A percentile compares a stretch with the other conserved stretches of the same genome.
phyloP scores from a whole-genome alignment of 2,113 vertebrate genomes.

The Herpetotheres cachinnans region DNA sequence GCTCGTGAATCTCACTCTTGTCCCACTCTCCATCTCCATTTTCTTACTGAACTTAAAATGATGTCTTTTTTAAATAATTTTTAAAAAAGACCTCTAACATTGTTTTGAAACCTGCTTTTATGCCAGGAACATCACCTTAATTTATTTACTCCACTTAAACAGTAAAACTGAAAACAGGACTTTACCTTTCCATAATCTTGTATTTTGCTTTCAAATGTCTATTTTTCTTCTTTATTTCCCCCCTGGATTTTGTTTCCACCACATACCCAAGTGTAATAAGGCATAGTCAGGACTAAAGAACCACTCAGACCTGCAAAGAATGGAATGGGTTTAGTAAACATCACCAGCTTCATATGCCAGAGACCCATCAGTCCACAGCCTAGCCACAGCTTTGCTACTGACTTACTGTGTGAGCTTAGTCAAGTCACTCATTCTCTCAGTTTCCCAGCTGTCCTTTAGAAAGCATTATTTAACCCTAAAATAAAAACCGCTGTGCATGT shows the following conservation, averaged over 20 bases:
- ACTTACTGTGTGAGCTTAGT: background rate
- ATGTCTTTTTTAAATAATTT: background rate
- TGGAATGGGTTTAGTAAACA: background rate
- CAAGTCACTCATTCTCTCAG: background rate
- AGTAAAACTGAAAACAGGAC: background rate
- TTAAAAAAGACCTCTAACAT: background rate
- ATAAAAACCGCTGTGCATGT: background rate
- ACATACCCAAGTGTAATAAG: background rate
- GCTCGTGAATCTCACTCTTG: background rate
- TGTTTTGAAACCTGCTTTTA: background rate
- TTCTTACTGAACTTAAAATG: background rate
- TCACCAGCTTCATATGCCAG: background rate
- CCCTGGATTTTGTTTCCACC: background rate
- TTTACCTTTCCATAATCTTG: background rate
- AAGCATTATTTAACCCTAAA: background rate
- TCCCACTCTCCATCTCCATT: background rate
- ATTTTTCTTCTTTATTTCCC: background rate
- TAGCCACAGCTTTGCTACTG: background rate
- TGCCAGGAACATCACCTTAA: background rate
- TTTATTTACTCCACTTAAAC: background rate
- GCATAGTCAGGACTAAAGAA: background rate
- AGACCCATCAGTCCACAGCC: background rate
- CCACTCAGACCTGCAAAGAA: background rate
- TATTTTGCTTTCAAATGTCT: background rate
- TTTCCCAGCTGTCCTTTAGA: background rate